These are phyloP conservation scores for Rafetus swinhoei DNA, from an alignment of 2,113 vertebrate genomes.

Conservation along the genomic window DNA sequence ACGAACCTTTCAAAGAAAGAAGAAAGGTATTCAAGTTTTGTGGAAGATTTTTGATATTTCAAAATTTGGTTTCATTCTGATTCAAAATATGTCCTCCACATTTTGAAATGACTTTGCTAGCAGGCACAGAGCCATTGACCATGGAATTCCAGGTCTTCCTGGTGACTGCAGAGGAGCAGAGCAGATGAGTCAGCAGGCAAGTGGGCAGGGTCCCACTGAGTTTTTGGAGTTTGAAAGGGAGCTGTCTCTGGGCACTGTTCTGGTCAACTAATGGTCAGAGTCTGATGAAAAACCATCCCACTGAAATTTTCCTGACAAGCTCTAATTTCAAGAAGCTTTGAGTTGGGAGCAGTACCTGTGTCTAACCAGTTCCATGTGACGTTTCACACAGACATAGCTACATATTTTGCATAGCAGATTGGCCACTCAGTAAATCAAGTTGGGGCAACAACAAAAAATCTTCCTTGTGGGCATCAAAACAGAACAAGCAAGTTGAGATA, in stretches of 20 bases:
- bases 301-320: background rate
- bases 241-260: background rate
- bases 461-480: background rate
- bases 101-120: background rate
- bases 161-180: background rate
- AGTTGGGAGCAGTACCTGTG: background rate
- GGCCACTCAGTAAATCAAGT: background rate
- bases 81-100: background rate
- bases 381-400: background rate
- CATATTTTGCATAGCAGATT: background rate
- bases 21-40: background rate
- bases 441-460: background rate
- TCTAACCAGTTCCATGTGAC: background rate
- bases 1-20: background rate
- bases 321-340: background rate
- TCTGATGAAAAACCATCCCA: background rate
- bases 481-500: background rate
- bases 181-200: background rate
- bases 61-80: background rate
- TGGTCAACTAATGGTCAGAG: background rate
- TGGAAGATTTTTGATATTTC: background rate
- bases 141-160: background rate
- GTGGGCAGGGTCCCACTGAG: background rate
- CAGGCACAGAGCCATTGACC: background rate
- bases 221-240: background rate